A percentile compares a stretch with the other conserved stretches of the same genome.
phyloP scores from a whole-genome alignment of 1,140 invertebrate species.

The Drosophila lowei region DNA sequence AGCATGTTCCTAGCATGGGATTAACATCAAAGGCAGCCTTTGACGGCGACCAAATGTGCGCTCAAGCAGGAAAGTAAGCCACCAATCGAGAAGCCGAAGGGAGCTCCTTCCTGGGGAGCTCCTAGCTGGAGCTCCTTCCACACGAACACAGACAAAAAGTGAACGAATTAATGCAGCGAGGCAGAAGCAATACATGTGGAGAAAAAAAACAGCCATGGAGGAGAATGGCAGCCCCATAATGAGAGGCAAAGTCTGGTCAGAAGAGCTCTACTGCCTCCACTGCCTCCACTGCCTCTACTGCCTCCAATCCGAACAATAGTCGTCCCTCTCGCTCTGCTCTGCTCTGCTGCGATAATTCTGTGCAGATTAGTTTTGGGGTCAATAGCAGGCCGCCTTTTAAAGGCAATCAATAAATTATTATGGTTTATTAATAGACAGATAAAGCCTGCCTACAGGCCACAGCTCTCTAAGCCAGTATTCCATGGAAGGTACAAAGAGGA shows the following conservation, averaged over 20 bases:
- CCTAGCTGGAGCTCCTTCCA: not conserved
- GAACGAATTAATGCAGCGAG: constrained; percentile 62
- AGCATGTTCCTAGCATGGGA: constrained; percentile 58
- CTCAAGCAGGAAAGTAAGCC: constrained; percentile 74
- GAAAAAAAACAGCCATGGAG: not conserved
- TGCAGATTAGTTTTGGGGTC: constrained; percentile 72
- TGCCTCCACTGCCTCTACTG: too few species aligned
- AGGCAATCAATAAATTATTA: constrained; percentile 80
- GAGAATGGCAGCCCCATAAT: constrained; percentile 55
- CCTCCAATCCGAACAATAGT: constrained; percentile 47
- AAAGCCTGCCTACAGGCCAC: constrained; percentile 1
- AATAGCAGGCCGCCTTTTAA: constrained; percentile 53
- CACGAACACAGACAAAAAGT: constrained; percentile 25
- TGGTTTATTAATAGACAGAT: constrained; percentile 67
- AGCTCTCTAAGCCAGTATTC: not conserved
- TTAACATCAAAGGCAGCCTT: constrained; percentile 80
- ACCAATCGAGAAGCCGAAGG: constrained; percentile 44
- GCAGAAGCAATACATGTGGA: constrained; percentile 57
- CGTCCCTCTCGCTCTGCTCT: constrained; percentile 32
- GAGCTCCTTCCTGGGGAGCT: constrained; percentile 11
- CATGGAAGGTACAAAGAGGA: too few species aligned
- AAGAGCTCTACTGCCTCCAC: constrained; percentile 34
- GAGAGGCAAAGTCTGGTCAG: constrained; percentile 24
- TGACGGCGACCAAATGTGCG: constrained; percentile 68
- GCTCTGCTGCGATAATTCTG: constrained; percentile 23